Percentiles rank a stretch among this genome's conserved stretches.
phyloP scores from a whole-genome alignment of 1,140 invertebrate species.

The Drosophila bocki region DNA sequence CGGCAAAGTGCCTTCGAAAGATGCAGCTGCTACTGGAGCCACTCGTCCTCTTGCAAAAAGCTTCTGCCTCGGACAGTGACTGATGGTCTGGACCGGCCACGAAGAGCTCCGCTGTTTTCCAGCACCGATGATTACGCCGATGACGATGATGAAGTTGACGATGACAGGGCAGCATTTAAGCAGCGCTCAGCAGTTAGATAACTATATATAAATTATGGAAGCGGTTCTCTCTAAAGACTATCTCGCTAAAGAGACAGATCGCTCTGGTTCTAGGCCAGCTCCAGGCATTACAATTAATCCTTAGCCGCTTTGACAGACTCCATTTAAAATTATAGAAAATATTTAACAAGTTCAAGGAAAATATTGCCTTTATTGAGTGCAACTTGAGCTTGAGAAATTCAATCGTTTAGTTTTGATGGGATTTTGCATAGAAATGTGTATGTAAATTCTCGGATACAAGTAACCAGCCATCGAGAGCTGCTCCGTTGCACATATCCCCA shows the following conservation, averaged over 20 bases:
- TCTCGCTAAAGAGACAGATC: conserved; percentile 7
- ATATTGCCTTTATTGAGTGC: conserved; percentile 35
- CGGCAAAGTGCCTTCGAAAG: conserved; percentile 41
- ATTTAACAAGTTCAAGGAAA: conserved; percentile 9
- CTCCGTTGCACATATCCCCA: conserved; percentile 44
- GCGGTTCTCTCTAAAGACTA: background rate
- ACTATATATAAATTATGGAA: conserved; percentile 59
- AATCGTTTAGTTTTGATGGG: conserved; percentile 29
- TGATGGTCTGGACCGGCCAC: conserved; percentile 57
- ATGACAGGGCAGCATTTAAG: conserved; percentile 68
- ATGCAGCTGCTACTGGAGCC: conserved; percentile 36
- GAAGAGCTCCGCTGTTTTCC: conserved; percentile 32
- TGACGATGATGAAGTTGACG: conserved; percentile 42
- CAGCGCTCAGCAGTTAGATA: conserved; percentile 61
- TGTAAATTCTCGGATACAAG: conserved; percentile 19
- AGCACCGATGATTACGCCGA: conserved; percentile 37
- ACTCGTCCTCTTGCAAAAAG: conserved; percentile 20
- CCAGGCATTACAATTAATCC: background rate
- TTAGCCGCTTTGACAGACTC: background rate
- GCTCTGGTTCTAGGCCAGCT: conserved; percentile 1
- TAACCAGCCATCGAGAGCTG: conserved; percentile 23
- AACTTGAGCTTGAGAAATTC: conserved; percentile 17
- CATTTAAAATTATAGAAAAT: background rate
- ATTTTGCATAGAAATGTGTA: conserved; percentile 33
- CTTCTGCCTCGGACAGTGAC: conserved; percentile 67